These are phyloP conservation scores for Scartelaos histophorus DNA, from an alignment of 2,113 vertebrate genomes.

Conservation along the genomic window DNA sequence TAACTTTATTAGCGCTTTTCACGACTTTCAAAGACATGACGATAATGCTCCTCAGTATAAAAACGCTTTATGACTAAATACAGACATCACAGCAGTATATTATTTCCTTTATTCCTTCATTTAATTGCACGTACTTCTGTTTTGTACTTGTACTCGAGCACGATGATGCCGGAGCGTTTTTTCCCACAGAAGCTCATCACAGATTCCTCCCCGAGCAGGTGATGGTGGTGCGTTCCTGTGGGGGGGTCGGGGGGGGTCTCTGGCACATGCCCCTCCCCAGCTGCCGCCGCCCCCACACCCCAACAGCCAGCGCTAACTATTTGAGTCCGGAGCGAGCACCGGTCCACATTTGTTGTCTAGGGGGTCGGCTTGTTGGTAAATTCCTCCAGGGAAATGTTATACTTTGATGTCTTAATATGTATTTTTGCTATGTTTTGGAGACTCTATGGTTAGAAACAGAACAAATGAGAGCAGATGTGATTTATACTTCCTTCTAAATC, in stretches of 20 bases:
- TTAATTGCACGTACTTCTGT: too few species aligned
- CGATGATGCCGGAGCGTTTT: constrained; percentile 59
- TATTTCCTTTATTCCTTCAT: too few species aligned
- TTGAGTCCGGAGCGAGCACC: constrained; percentile 66
- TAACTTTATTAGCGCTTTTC: too few species aligned
- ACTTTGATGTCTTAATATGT: constrained; percentile 52
- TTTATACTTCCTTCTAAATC: constrained; percentile 32
- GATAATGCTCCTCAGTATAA: too few species aligned
- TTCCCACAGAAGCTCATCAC: constrained; percentile 70
- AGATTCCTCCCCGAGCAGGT: constrained; percentile 75
- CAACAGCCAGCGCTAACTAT: constrained; percentile 71
- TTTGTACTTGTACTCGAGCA: too few species aligned
- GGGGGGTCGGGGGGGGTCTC: neutral
- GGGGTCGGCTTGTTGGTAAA: constrained; percentile 38
- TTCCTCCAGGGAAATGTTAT: constrained; percentile 32
- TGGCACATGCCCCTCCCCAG: constrained; percentile 65
- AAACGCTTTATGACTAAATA: too few species aligned
- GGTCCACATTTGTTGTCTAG: constrained; percentile 66
- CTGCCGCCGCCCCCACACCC: constrained; percentile 73
- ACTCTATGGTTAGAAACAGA: constrained; percentile 16
- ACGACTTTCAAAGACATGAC: too few species aligned
- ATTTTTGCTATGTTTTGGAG: constrained; percentile 11
- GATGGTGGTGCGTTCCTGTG: constrained; percentile 61
- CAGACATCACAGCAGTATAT: too few species aligned
- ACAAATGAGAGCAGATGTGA: constrained; percentile 29